Evolutionary conservation across 2,888 invertebrate genomes (phyloP).

Genomic region (Sminthurinus aureus): DNA sequence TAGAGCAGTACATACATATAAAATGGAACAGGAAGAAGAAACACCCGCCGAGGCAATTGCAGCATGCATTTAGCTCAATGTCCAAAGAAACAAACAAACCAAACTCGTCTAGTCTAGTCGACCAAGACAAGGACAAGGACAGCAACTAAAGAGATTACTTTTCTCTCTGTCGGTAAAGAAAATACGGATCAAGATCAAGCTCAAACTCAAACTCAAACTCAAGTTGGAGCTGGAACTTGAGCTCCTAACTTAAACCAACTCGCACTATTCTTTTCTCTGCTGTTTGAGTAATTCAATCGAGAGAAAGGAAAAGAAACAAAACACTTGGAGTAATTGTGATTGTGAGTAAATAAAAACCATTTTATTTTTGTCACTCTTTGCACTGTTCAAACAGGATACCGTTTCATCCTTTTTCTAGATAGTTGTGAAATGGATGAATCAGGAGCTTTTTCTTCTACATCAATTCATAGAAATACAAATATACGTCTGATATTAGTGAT

Average conservation of each 20-base stretch:
- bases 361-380: not conserved
- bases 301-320: not conserved
- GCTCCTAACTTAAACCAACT: not conserved
- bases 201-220: not conserved
- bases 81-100: not conserved
- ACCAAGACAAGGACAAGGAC: not conserved
- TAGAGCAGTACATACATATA: too few relatives aligned
- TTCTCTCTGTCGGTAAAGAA: not conserved
- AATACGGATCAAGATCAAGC: not conserved
- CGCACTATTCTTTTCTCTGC: too few relatives aligned
- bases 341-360: not conserved
- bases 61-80: too few relatives aligned
- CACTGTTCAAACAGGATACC: not conserved
- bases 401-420: not conserved
- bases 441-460: too few relatives aligned
- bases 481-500: too few relatives aligned
- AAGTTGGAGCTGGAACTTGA: not conserved
- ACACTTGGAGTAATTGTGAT: not conserved
- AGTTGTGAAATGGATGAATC: too few relatives aligned
- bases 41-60: too few relatives aligned
- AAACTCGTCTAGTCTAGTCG: not conserved
- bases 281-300: not conserved
- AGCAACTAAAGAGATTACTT: conserved; percentile 1
- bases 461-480: too few relatives aligned
- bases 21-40: too few relatives aligned